Conservation (phyloP, 2,797 vertebrate species). For the Micromesistius poutassou region DNA sequence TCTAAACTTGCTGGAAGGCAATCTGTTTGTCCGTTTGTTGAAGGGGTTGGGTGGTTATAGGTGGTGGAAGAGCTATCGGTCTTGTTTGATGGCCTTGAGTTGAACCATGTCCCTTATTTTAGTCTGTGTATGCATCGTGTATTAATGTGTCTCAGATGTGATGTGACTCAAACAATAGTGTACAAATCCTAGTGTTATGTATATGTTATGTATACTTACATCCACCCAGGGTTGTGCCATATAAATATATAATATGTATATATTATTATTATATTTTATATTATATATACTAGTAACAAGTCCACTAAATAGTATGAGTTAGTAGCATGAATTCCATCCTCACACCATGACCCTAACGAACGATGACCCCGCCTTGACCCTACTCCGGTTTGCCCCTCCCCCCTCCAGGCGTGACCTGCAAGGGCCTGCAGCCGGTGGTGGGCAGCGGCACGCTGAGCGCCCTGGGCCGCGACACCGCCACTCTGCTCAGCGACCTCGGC, state of each 20-base stretch:
- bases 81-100: too few relatives aligned
- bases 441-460: slow-evolving; percentile 62
- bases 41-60: not conserved
- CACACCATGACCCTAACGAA: too few relatives aligned
- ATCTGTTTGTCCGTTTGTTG: not conserved
- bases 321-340: too few relatives aligned
- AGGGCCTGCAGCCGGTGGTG: slow-evolving; percentile 46
- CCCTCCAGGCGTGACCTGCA: slow-evolving; percentile 22
- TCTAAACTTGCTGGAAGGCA: too few relatives aligned
- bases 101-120: not conserved
- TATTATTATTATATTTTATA: too few relatives aligned
- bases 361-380: too few relatives aligned
- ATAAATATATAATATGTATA: too few relatives aligned
- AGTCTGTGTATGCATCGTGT: not conserved
- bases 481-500: slow-evolving; percentile 77
- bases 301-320: not conserved
- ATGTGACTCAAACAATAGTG: not conserved
- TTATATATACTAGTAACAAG: too few relatives aligned
- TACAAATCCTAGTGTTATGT: not conserved
- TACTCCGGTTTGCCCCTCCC: too few relatives aligned
- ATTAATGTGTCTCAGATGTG: not conserved
- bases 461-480: slow-evolving; percentile 75
- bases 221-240: not conserved
- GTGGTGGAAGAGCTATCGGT: not conserved
- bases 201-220: not conserved